phyloP scores from a whole-genome alignment of 2,888 invertebrate species.

The Platypus cylindrus region DNA sequence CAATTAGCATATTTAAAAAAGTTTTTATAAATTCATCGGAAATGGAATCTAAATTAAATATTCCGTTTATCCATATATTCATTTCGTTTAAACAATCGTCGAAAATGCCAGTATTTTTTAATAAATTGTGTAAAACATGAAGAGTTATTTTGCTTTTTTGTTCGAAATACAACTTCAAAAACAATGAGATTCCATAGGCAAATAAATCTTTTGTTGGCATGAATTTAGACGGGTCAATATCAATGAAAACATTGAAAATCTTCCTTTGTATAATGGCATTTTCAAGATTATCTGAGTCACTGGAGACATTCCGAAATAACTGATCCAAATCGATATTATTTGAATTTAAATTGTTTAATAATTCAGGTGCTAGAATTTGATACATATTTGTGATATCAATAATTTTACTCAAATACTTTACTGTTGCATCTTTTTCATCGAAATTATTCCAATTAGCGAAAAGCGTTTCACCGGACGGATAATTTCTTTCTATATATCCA shows the following conservation, averaged over 20 bases:
- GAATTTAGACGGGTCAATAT: slow-evolving; percentile 30
- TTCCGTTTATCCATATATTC: slow-evolving; percentile 43
- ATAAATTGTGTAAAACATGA: slow-evolving; percentile 38
- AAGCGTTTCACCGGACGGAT: slow-evolving; percentile 28
- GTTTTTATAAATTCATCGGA: slow-evolving; percentile 22
- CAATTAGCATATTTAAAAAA: slow-evolving; percentile 22
- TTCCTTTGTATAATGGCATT: slow-evolving; percentile 30
- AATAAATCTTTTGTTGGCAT: slow-evolving; percentile 23
- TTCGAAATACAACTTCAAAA: slow-evolving; percentile 37
- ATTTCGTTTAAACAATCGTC: slow-evolving; percentile 52
- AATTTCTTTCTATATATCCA: slow-evolving; percentile 24
- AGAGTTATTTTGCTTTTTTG: slow-evolving; percentile 25
- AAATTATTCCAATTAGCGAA: slow-evolving; percentile 29
- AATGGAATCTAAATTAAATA: slow-evolving; percentile 23
- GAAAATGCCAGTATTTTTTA: slow-evolving; percentile 52
- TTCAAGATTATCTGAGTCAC: slow-evolving; percentile 8
- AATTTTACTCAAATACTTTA: slow-evolving; percentile 29
- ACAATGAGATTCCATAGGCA: slow-evolving; percentile 18
- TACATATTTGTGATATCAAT: slow-evolving; percentile 45
- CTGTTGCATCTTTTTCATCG: slow-evolving; percentile 18
- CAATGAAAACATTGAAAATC: slow-evolving; percentile 33
- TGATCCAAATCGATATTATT: slow-evolving; percentile 17
- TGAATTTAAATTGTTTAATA: slow-evolving; percentile 31
- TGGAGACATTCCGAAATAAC: slow-evolving; percentile 13
- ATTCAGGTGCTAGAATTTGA: slow-evolving; percentile 40